A percentile compares a stretch with the other conserved stretches of the same genome.
Conservation (phyloP, 1,140 invertebrate genomes). For the Rhagoletis zephyria region DNA sequence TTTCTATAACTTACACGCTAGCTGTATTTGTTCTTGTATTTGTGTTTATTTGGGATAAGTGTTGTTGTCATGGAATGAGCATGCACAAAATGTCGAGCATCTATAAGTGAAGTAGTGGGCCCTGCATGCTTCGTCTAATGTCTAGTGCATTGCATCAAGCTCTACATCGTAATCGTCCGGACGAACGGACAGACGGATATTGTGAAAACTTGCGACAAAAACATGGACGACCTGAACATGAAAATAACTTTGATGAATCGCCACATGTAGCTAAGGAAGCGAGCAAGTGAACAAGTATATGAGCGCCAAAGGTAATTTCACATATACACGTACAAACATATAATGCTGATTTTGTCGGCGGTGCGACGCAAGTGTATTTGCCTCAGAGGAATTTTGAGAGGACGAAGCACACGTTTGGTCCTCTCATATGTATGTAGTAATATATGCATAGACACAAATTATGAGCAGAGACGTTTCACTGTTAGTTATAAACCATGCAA, state of each 20-base stretch:
- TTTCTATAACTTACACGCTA: not conserved
- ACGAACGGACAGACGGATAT: not conserved
- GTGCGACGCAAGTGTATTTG: no score
- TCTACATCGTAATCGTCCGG: not conserved
- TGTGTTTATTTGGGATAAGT: not conserved
- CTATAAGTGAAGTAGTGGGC: not conserved
- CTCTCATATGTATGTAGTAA: no score
- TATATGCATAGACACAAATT: no score
- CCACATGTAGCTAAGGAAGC: not conserved
- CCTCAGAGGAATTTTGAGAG: no score
- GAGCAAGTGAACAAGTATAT: not conserved
- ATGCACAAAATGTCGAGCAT: not conserved
- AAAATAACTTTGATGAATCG: conserved; percentile 42
- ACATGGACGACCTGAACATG: conserved; percentile 44
- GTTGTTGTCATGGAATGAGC: not conserved
- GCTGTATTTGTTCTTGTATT: not conserved
- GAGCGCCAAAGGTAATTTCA: not conserved
- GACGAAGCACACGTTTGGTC: no score
- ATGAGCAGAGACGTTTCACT: no score
- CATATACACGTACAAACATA: no score
- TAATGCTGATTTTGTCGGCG: no score
- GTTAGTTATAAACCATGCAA: no score
- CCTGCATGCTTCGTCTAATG: not conserved
- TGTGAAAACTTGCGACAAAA: conserved; percentile 16
- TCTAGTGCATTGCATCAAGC: not conserved